A percentile compares a stretch with the other conserved stretches of the same genome.
Evolutionary conservation across 2,888 invertebrate genomes (phyloP).

Genomic region (Argyra leucocephala): DNA sequence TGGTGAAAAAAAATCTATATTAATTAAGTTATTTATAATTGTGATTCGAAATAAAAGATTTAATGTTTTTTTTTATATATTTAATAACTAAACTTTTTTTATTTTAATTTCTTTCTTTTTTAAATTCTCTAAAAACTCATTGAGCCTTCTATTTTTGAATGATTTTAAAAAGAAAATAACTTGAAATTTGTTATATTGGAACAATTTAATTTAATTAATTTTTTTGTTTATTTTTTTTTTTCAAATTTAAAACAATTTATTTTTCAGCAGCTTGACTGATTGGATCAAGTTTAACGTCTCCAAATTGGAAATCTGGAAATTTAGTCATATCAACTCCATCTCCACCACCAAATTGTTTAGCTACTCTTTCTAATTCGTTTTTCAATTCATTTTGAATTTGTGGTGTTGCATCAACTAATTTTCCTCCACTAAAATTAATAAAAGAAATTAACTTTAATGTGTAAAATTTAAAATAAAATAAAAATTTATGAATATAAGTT

Average conservation of each 20-base stretch:
- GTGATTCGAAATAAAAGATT: too few relatives aligned
- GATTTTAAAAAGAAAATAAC: too few relatives aligned
- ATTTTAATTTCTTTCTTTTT: too few relatives aligned
- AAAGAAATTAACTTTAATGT: not conserved
- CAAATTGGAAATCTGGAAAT: conserved; percentile 79
- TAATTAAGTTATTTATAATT: too few relatives aligned
- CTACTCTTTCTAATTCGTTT: conserved; percentile 69
- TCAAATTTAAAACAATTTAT: too few relatives aligned
- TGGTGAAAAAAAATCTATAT: too few relatives aligned
- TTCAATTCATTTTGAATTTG: conserved; percentile 64
- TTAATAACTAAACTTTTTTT: not conserved
- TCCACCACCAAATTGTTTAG: conserved; percentile 66
- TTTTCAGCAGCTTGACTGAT: conserved; percentile 40
- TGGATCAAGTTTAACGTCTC: conserved; percentile 60
- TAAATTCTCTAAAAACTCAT: too few relatives aligned
- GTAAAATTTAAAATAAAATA: too few relatives aligned
- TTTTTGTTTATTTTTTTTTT: not conserved
- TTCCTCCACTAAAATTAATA: conserved; percentile 56
- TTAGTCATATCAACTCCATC: conserved; percentile 74
- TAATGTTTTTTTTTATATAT: not conserved
- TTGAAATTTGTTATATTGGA: too few relatives aligned
- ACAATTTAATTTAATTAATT: too few relatives aligned
- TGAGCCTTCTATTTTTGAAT: too few relatives aligned
- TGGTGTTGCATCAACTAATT: conserved; percentile 72
- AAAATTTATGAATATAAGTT: too few relatives aligned